Percentiles rank a stretch among this genome's conserved stretches.
Conservation (phyloP, 2,888 invertebrate genomes). For the Clistopyga incitator region DNA sequence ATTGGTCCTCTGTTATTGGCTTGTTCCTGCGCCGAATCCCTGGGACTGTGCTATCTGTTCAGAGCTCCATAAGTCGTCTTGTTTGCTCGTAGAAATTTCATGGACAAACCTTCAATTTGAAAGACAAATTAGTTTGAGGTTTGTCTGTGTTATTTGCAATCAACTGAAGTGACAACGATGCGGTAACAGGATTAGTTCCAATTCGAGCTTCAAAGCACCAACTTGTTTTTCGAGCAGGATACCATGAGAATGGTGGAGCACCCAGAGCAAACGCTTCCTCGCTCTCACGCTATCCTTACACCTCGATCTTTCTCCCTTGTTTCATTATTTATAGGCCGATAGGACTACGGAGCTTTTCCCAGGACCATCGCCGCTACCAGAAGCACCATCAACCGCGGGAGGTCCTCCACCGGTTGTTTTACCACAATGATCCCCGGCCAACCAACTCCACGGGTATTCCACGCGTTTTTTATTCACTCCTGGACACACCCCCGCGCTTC, state of each 20-base stretch:
- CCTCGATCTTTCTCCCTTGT: conserved; percentile 15
- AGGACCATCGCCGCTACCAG: conserved; percentile 2
- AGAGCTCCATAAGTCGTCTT: not conserved
- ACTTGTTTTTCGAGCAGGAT: conserved; percentile 80
- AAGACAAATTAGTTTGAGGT: not conserved
- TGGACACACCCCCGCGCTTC: conserved; percentile 39
- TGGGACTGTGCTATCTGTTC: not conserved
- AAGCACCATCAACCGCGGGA: conserved; percentile 19
- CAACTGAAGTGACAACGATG: conserved; percentile 5
- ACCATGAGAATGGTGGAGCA: conserved; percentile 70
- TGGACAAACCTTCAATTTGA: not conserved
- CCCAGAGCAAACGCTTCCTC: conserved; percentile 10
- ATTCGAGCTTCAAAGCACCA: conserved; percentile 81
- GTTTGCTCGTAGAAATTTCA: not conserved
- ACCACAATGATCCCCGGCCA: conserved; percentile 1
- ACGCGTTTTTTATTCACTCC: conserved; percentile 56
- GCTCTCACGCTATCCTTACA: conserved; percentile 34
- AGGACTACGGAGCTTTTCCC: conserved; percentile 16
- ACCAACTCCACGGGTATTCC: conserved; percentile 5
- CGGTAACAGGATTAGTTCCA: conserved; percentile 79
- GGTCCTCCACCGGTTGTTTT: conserved; percentile 31
- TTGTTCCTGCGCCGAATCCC: not conserved
- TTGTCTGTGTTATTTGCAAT: conserved; percentile 11
- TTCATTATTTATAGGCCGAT: conserved; percentile 37
- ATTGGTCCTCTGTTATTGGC: not conserved